Percentiles rank a stretch among this genome's conserved stretches.
Evolutionary conservation across 2,113 vertebrate species (phyloP).

Genomic region (Rhabdornis inornatus): DNA sequence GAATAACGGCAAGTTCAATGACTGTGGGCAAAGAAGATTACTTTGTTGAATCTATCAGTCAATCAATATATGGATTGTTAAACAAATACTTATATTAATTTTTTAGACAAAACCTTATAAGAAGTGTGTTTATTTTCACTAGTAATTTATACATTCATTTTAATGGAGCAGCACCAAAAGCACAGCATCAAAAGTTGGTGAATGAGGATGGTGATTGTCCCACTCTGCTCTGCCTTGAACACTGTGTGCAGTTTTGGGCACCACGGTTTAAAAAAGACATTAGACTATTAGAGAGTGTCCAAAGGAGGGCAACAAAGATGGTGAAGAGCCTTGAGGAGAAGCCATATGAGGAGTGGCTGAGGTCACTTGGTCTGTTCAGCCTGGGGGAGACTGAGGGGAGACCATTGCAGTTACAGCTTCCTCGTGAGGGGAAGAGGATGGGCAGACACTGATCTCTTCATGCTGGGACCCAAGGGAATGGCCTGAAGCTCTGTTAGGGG

Average conservation of each 20-base stretch:
- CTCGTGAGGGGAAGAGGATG: fast-evolving
- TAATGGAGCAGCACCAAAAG: background rate
- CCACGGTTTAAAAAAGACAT: background rate
- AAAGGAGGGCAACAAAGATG: background rate
- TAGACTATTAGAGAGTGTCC: background rate
- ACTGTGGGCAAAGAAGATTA: background rate
- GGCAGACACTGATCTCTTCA: background rate
- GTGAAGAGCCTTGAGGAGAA: background rate
- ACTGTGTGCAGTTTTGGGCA: background rate
- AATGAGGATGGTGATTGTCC: background rate
- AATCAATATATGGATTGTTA: background rate
- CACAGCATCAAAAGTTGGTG: background rate
- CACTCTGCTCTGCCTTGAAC: background rate
- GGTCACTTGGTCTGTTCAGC: background rate
- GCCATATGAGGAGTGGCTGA: background rate
- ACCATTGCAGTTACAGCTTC: background rate
- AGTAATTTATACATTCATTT: background rate
- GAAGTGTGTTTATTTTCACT: background rate
- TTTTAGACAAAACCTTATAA: background rate
- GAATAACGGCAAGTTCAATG: background rate
- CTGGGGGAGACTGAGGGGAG: background rate
- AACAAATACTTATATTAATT: background rate
- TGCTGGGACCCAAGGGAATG: background rate
- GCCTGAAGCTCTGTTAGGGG: background rate
- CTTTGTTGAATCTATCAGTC: background rate